These are phyloP conservation scores for Platycercus adscitus DNA, from an alignment of 2,113 vertebrate genomes.

Conservation along the genomic window DNA sequence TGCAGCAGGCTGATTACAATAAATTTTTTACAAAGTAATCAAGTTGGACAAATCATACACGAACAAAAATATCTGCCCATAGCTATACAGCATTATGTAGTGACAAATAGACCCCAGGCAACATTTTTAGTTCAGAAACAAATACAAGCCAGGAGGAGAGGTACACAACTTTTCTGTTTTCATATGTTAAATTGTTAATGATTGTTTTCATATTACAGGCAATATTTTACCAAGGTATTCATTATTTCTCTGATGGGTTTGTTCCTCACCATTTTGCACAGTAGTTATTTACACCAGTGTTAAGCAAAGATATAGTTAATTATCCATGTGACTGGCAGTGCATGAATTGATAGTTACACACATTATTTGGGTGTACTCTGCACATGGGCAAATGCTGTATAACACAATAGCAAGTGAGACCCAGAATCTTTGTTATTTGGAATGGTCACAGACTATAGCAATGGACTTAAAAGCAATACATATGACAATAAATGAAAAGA, in stretches of 20 bases:
- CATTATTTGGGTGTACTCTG: neutral
- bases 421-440: neutral
- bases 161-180: neutral
- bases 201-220: neutral
- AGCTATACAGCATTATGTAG: neutral
- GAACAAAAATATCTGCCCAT: neutral
- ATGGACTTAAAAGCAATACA: neutral
- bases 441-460: neutral
- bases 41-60: neutral
- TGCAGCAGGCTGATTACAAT: neutral
- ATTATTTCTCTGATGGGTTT: neutral
- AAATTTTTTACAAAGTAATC: neutral
- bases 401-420: neutral
- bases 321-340: neutral
- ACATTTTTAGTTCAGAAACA: neutral
- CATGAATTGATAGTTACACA: neutral
- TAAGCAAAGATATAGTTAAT: neutral
- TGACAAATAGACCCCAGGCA: neutral
- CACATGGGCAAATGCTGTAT: neutral
- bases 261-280: neutral
- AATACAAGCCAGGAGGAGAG: neutral
- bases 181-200: neutral
- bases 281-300: neutral
- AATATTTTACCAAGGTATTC: neutral
- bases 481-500: neutral